Evolutionary conservation across 2,888 invertebrate species (phyloP), one percentile per base, ranked within the genome.

Genomic region (Leptopilina myrica): DNA sequence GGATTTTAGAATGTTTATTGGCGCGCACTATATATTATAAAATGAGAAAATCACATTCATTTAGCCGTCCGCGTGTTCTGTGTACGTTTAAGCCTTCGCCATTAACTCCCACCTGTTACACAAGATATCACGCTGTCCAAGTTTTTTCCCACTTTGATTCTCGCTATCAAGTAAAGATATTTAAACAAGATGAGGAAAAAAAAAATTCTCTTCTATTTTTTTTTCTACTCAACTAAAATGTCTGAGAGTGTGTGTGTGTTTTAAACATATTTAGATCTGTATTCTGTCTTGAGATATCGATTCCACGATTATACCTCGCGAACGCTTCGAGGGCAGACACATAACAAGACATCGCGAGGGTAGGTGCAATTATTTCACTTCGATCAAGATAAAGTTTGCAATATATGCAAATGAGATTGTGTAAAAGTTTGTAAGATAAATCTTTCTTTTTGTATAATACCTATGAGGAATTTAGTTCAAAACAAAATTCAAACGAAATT

Each of bases 91-190:
- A 78, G 78, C 78, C 80, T 85, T 82, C 78, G 81, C 78, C 56
- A 82, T 86, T 84, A 85, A 82, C 81, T 83, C 69, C 83, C 77
- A 83, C 82, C 79, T 83, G 83, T 86, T 86, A 83, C 84, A 81
- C 80, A 82, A 84, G 80, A 79, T 20, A 80, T 79, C 33, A 64
- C 64, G 76, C 77, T 76, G 97, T 96, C 97, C 0, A 93, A 94
- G 78, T 94, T 94, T 80, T 20, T 77, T 62, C 78, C 64, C 76
- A 40, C 76, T 76, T 78, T 75, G 64, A 64, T 69, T 65, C 20
- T 7, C 26, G 3, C 62, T 62, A 62, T 62, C 62, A 26, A 69
- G 12, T 53, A 14, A 53, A 69, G 53, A 69, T 69, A 8, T 43
- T 66, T 43, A 69, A 33, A 69, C 69, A 69, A 53, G 53, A 26